Percentiles rank a stretch among this genome's conserved stretches.
Evolutionary conservation across 2,797 vertebrate genomes (phyloP).

Genomic region (Rachycentron canadum): DNA sequence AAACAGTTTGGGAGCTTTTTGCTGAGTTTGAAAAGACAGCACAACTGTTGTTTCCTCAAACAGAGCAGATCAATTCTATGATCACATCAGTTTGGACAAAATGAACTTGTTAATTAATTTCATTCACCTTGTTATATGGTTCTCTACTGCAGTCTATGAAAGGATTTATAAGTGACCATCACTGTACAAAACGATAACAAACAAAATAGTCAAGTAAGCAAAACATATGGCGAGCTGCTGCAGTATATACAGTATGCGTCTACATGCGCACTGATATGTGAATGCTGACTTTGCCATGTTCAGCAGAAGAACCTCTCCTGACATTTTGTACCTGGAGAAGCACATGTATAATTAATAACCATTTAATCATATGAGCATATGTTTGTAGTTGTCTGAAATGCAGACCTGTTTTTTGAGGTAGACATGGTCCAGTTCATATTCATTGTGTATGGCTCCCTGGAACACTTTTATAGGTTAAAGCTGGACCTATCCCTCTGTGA

Average conservation of each 20-base stretch:
- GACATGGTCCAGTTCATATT: not conserved
- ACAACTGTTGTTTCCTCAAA: slow-evolving; percentile 26
- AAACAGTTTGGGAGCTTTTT: slow-evolving; percentile 41
- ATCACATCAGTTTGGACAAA: not conserved
- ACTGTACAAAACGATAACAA: not conserved
- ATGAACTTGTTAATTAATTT: not conserved
- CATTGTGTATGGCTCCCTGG: not conserved
- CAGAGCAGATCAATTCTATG: slow-evolving; percentile 7
- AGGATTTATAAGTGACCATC: not conserved
- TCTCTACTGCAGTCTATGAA: not conserved
- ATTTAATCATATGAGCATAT: not conserved
- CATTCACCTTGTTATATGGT: not conserved
- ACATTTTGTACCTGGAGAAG: not conserved
- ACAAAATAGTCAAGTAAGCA: not conserved
- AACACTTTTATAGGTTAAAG: not conserved
- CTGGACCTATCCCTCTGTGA: no score
- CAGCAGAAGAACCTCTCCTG: not conserved
- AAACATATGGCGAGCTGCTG: not conserved
- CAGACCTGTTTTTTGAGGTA: not conserved
- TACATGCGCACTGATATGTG: not conserved
- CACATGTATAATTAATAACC: not conserved
- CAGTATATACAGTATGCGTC: not conserved
- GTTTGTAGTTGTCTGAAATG: not conserved
- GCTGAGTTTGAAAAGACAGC: slow-evolving; percentile 25
- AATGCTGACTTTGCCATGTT: no score